Base-by-base conservation (phyloP, 2,797 vertebrate genomes). In the Acipenser oxyrinchus region DNA sequence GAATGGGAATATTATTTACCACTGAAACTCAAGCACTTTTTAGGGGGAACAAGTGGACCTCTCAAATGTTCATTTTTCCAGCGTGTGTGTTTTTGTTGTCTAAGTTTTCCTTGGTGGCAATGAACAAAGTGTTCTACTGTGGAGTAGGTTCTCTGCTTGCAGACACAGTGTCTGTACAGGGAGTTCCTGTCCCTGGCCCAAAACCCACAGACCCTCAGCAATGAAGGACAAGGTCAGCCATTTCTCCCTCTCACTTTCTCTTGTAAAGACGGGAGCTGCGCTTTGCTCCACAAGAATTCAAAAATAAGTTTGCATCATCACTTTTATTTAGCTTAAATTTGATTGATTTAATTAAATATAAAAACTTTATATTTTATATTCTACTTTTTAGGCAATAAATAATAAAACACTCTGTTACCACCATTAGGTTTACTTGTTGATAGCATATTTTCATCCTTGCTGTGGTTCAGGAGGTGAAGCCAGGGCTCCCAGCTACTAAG, bases 121-220 rank as follows among this genome's bases (percentile, higher is more conserved):
- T 79, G 93, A 97, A 98, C 94, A 98, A 95, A 95, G 93, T 90
- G 85, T 93, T 94, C 91, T 92, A 95, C 91, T 99, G 93, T 97
- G 91, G 87, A 91, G 90, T 82, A 78, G 89, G 87, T 83, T 84
- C 88, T 89, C 89, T 80, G 85, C 87, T 87, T 78, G 94, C 92
- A 96, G 97, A 98, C 96, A 94, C 85, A 75, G 89, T 95, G 97
- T 98, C 97, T 98, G 96, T 92, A 92, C 88, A 87, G 94, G 94
- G 95, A 97, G 93, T 98, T 98, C 95, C 95, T 96, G 95, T 95
- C 92, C 88, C 93, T 88, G 89, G 89, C 92, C 95, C 93, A 94
- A 87, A 93, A 97, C 93, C 95, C 96, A 90, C 95, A 97, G 93
- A 93, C 91, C 91, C 89, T 92, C 93, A 74, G 92, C 89, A 84